Conservation (phyloP, 2,113 vertebrate genomes). For the Chitala chitala region DNA sequence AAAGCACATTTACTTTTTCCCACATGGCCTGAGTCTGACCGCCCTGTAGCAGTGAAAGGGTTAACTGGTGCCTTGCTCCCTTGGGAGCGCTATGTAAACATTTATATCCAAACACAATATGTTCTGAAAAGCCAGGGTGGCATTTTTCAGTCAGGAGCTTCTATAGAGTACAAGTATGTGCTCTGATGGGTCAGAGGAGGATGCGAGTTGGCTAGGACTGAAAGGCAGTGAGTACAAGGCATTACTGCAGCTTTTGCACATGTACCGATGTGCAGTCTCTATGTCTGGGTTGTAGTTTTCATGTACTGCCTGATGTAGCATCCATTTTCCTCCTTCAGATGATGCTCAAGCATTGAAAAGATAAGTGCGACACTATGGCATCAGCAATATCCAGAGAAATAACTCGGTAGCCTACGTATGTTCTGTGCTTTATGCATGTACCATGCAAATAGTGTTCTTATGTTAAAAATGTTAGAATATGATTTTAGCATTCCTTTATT, state of each 20-base stretch:
- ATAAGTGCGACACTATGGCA: no score
- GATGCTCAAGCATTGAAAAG: not conserved
- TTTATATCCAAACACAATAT: not conserved
- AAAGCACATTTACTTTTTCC: not conserved
- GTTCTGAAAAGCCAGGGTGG: not conserved
- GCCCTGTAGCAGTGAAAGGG: slow-evolving; percentile 27
- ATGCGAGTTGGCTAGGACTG: not conserved
- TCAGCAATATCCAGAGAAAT: no score
- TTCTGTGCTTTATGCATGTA: no score
- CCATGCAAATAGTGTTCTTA: no score
- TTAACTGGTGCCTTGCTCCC: slow-evolving; percentile 15
- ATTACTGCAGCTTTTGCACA: not conserved
- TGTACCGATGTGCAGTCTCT: not conserved
- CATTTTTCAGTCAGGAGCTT: not conserved
- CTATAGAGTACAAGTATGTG: no score
- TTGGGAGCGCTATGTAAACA: not conserved
- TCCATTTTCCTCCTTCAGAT: not conserved
- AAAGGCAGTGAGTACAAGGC: not conserved
- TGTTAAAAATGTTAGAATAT: no score
- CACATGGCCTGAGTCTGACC: not conserved
- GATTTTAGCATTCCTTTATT: no score
- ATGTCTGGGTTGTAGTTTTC: not conserved
- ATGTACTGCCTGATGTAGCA: not conserved
- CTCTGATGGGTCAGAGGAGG: not conserved
- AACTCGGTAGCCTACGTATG: no score